Conservation (phyloP, 2,113 vertebrate genomes). For the Chlamydotis undulata region DNA sequence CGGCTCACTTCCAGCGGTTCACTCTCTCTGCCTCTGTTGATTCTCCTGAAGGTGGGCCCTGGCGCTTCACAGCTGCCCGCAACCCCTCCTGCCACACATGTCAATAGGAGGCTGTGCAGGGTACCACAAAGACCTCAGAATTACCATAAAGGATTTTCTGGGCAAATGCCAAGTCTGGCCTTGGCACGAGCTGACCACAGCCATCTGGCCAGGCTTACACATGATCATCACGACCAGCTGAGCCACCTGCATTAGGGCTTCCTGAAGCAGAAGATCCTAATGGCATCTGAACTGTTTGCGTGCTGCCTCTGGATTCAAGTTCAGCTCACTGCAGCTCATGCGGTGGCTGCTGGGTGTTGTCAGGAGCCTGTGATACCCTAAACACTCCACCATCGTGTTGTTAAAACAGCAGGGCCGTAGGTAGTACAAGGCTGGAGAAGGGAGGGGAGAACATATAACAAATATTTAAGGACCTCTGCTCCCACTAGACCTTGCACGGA, state of each 20-base stretch:
- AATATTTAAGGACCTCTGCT: not conserved
- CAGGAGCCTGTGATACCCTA: not conserved
- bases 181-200: slow-evolving; percentile 24
- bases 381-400: not conserved
- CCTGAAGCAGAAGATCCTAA: not conserved
- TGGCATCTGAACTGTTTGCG: not conserved
- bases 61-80: not conserved
- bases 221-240: not conserved
- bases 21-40: not conserved
- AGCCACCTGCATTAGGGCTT: not conserved
- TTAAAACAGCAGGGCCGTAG: not conserved
- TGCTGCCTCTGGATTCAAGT: not conserved
- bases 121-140: not conserved
- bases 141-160: slow-evolving; percentile 13
- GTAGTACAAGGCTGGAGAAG: not conserved
- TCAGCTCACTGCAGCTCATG: not conserved
- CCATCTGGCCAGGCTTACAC: not conserved
- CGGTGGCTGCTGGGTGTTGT: not conserved
- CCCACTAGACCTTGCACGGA: not conserved
- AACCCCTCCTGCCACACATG: not conserved
- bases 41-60: not conserved
- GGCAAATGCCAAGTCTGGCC: not conserved
- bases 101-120: not conserved
- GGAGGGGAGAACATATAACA: not conserved
- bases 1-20: not conserved